phyloP scores from a whole-genome alignment of 2,888 invertebrate genomes.

The Ectobius pallidus region DNA sequence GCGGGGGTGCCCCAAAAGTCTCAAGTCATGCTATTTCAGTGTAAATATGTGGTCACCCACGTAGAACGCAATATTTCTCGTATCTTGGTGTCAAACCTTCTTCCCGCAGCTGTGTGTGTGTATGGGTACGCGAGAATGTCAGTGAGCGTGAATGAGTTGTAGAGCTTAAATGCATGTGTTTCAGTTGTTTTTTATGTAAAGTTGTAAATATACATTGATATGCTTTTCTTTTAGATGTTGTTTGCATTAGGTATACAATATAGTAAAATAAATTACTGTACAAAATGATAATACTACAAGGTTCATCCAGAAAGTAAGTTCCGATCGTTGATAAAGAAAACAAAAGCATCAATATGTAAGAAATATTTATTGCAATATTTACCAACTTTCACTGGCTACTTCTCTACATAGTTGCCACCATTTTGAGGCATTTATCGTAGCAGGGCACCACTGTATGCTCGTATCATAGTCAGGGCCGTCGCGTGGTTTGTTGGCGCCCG shows the following conservation, averaged over 20 bases:
- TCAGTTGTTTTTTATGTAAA: conserved; percentile 39
- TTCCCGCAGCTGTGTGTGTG: background rate
- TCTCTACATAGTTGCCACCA: too few species aligned
- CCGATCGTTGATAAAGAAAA: too few species aligned
- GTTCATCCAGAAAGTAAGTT: too few species aligned
- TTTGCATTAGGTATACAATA: conserved; percentile 15
- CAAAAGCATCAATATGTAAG: too few species aligned
- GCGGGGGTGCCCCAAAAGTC: background rate
- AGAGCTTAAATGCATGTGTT: conserved; percentile 30
- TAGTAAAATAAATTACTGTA: conserved; percentile 23
- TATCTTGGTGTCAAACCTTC: background rate
- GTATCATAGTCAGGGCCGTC: too few species aligned
- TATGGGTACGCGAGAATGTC: background rate
- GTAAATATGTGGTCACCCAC: conserved; percentile 36
- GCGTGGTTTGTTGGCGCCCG: too few species aligned
- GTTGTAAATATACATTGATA: conserved; percentile 38
- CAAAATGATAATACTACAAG: too few species aligned
- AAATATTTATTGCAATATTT: too few species aligned
- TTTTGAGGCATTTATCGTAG: too few species aligned
- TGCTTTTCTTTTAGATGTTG: conserved; percentile 15
- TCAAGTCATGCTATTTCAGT: conserved; percentile 33
- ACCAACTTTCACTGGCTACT: too few species aligned
- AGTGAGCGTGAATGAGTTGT: background rate
- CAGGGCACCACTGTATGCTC: too few species aligned
- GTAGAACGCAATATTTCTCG: conserved; percentile 16